Evolutionary conservation across 2,113 vertebrate species (phyloP).

Genomic region (Petrocephalus zakoni): DNA sequence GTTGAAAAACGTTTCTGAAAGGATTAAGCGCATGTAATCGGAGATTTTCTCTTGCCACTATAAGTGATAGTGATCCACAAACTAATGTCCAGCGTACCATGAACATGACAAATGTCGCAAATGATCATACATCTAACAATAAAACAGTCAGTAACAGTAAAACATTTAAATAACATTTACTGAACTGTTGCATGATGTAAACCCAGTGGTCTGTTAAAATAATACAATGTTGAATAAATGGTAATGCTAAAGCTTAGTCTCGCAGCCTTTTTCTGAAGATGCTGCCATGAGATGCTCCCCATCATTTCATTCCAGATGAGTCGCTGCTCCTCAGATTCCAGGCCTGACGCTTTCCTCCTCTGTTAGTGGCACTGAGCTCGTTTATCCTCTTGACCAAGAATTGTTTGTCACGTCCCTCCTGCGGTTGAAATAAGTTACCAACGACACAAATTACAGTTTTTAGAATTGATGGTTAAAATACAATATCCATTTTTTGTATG

Average conservation of each 20-base stretch:
- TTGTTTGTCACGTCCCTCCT: constrained; percentile 64
- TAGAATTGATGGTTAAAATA: neutral
- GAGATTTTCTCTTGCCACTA: neutral
- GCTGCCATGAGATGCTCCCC: neutral
- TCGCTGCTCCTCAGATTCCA: neutral
- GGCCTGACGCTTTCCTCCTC: neutral
- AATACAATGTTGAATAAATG: neutral
- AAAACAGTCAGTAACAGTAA: neutral
- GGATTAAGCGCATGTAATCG: neutral
- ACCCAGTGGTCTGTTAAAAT: neutral
- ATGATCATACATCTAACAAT: neutral
- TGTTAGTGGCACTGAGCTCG: constrained; percentile 36
- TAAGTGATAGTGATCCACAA: neutral
- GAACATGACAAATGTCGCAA: neutral
- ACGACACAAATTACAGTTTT: neutral
- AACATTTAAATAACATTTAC: neutral
- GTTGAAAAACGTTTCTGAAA: neutral
- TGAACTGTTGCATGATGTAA: neutral
- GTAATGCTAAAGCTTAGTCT: neutral
- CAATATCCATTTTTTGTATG: neutral
- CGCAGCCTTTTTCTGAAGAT: no score
- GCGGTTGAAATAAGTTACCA: constrained; percentile 15
- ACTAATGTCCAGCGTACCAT: neutral
- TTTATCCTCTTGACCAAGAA: constrained; percentile 65
- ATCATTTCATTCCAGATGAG: neutral